These are phyloP conservation scores for Sinodicranocentrus sp. DNA, from an alignment of 2,888 invertebrate species.

Conservation along the genomic window DNA sequence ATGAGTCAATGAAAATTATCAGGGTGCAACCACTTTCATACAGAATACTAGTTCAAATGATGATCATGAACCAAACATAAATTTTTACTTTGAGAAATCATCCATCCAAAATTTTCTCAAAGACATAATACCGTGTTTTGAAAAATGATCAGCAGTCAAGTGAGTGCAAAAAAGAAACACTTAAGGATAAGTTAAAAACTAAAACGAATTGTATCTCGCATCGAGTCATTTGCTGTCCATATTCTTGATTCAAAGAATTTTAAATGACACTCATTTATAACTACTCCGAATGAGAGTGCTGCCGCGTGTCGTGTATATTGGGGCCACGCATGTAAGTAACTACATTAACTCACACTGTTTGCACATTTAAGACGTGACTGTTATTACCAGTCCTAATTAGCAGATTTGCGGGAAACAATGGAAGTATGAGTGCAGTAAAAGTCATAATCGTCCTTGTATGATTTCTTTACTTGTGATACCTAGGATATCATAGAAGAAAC, in stretches of 20 bases:
- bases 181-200: background rate
- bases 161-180: no score
- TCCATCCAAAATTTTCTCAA: conserved; percentile 33
- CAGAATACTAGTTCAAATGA: background rate
- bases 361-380: conserved; percentile 54
- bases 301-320: conserved; percentile 27
- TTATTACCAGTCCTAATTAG: conserved; percentile 54
- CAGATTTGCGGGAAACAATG: conserved; percentile 29
- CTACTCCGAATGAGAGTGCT: background rate
- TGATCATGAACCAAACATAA: no score
- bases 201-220: no score
- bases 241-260: conserved; percentile 36
- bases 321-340: conserved; percentile 34
- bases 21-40: conserved; percentile 54
- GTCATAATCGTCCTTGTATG: conserved; percentile 55
- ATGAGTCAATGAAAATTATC: conserved; percentile 67
- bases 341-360: conserved; percentile 35
- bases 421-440: conserved; percentile 35
- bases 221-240: no score
- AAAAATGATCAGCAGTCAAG: background rate
- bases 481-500: background rate
- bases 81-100: conserved; percentile 51
- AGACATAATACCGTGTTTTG: background rate
- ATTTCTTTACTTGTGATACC: conserved; percentile 12
- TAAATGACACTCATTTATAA: conserved; percentile 47